A percentile compares a stretch with the other conserved stretches of the same genome.
Evolutionary conservation across 2,888 invertebrate species (phyloP).

Genomic region (Euproctis similis): DNA sequence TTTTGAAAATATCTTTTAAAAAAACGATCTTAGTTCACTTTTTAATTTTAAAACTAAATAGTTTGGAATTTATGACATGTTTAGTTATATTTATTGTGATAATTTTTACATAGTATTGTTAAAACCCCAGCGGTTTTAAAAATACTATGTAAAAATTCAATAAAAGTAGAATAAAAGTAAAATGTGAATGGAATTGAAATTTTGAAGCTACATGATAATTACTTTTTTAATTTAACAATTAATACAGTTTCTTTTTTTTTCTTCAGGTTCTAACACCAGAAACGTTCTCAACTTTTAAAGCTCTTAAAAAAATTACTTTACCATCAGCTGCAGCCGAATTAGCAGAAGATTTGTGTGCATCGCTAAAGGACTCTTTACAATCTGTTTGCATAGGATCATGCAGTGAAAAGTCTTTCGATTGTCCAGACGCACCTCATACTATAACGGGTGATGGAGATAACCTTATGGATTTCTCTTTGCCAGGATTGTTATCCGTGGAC

Average conservation of each 20-base stretch:
- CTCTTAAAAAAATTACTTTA: conserved; percentile 46
- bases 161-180: too few species aligned
- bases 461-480: conserved; percentile 38
- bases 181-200: too few species aligned
- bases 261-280: conserved; percentile 51
- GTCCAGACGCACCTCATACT: conserved; percentile 39
- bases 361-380: conserved; percentile 41
- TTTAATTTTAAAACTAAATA: too few species aligned
- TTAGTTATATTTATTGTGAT: too few species aligned
- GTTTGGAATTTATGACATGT: too few species aligned
- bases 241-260: conserved; percentile 1
- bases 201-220: too few species aligned
- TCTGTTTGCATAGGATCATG: conserved; percentile 52
- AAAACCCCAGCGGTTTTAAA: too few species aligned
- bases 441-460: conserved; percentile 39
- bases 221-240: too few species aligned
- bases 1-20: too few species aligned
- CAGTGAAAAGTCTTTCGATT: conserved; percentile 33
- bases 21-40: too few species aligned
- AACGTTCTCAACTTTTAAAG: conserved; percentile 46
- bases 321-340: conserved; percentile 38
- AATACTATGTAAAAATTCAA: too few species aligned
- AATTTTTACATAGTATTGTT: too few species aligned
- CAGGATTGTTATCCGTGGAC: conserved; percentile 46
- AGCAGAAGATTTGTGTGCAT: conserved; percentile 45